Base-by-base conservation (phyloP, 2,797 vertebrate species). In the Cheirogaleus major region DNA sequence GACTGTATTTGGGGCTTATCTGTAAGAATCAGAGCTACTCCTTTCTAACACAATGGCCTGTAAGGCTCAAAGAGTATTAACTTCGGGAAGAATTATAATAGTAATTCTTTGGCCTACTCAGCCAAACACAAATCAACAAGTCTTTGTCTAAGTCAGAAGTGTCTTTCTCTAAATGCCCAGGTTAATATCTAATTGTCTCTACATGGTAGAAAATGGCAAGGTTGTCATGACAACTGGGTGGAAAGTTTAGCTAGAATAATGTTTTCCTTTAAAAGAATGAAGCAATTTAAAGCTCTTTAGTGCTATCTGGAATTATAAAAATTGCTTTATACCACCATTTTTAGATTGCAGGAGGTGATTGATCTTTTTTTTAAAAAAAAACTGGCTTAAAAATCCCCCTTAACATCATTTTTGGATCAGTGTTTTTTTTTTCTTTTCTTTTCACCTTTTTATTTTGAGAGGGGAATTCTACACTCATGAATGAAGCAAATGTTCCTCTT, bases 111-210 rank as follows among this genome's bases (percentile, higher is more conserved):
- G 27, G 80, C 27, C 86, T 91, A 72, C 76, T 85, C 87, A 89
- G 76, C 38, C 95, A 96, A 97, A 95, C 45, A 96, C 76, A 97
- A 97, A 98, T 97, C 97, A 98, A 97, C 96, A 98, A 98, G 96
- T 97, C 96, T 96, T 97, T 96, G 90, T 97, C 63, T 57, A 79
- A 93, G 87, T 89, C 95, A 96, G 78, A 93, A 96, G 91, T 91
- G 88, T 85, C 87, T 97, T 92, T 91, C 83, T 95, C n/a, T 96
- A 97, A 97, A 97, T 95, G 93, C 81, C 91, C 88, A 95, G 97
- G 98, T 98, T 98, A 98, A 98, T 98, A 93, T 95, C 97, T 97
- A 98, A 98, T 98, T 98, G 96, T 98, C 96, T 97, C 81, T 95
- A 86, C 85, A 84, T 89, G 45, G 81, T 89, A 94, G 95, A 96